A percentile compares a stretch with the other conserved stretches of the same genome.
Evolutionary conservation across 2,888 invertebrate genomes (phyloP).

Genomic region (Ypsolopha sequella): DNA sequence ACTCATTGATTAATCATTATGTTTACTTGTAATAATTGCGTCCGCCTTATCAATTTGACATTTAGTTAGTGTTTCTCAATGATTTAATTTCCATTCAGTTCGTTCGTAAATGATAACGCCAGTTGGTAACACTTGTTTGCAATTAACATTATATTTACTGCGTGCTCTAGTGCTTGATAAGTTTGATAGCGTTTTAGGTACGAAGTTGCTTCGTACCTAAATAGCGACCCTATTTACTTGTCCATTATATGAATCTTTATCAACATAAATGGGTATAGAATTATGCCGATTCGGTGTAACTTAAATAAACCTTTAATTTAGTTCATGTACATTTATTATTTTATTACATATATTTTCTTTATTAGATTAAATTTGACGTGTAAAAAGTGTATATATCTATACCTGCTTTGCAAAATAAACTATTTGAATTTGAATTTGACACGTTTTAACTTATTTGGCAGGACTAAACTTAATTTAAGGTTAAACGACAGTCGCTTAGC

Average conservation of each 20-base stretch:
- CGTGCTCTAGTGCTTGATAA: neutral
- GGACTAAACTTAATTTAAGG: too few species aligned
- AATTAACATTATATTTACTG: constrained; percentile 3
- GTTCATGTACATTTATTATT: too few species aligned
- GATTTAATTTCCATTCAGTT: constrained; percentile 3
- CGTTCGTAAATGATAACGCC: neutral
- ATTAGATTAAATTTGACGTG: too few species aligned
- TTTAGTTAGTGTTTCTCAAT: constrained; percentile 1
- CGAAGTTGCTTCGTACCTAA: neutral
- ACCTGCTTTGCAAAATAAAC: too few species aligned
- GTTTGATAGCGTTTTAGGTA: neutral
- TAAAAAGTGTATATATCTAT: too few species aligned
- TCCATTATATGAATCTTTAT: neutral
- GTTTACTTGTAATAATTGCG: constrained; percentile 2
- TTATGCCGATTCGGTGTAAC: too few species aligned
- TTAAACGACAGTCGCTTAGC: too few species aligned
- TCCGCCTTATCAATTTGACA: constrained; percentile 1
- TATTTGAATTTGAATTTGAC: too few species aligned
- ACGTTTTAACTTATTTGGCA: too few species aligned
- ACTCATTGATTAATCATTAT: constrained; percentile 2
- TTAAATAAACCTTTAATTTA: too few species aligned
- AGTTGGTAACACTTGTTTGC: constrained; percentile 1
- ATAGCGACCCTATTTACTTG: neutral
- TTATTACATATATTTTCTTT: too few species aligned
- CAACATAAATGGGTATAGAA: too few species aligned